Base-by-base conservation (phyloP, 2,797 vertebrate species). In the Emydoidea blandingii region DNA sequence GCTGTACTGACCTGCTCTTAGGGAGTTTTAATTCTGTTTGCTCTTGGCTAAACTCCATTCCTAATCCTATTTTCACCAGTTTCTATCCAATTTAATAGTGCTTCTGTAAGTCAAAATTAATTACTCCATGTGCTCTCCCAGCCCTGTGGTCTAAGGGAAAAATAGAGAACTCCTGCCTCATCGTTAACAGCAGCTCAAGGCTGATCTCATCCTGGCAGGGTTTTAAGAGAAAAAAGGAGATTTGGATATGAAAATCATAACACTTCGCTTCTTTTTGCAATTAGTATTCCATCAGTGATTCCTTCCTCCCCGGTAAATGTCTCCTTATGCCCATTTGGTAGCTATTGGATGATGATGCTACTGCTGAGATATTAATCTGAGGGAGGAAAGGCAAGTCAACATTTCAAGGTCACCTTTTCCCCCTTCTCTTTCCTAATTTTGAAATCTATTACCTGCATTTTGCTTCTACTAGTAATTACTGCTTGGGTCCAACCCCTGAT, bases 51-150 rank as follows among this genome's bases (percentile, higher is more conserved):
- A 93, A 95, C 94, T 97, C 94, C 93, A 92, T 92, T 94, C 94
- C 95, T 98, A 98, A 98, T 98, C 98, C 98, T 96, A 97, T 98
- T 98, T 98, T 97, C 97, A 44, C 95, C 96, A 93, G 79, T 96
- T 97, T 97, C 96, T 93, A 98, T 98, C 98, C 98, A 97, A 98
- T 98, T 98, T 98, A 98, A 97, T 97, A 96, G 97, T 92, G 97
- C 98, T 98, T 91, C 98, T 96, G 94, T 96, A 98, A 98, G 97
- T 98, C 98, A 97, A 92, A 97, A 98, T 98, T 98, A 98, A 98
- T 98, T 98, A 97, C 93, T 86, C 92, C 4, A 0, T 94, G 92
- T 41, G 87, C n/a, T 93, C 86, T 95, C 95, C 92, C 85, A 62
- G 94, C 89, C 81, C 95, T 41, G 57, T 8, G 76, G 76, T 94